Evolutionary conservation across 1,140 invertebrate species (phyloP).

Genomic region (Lerema accius): DNA sequence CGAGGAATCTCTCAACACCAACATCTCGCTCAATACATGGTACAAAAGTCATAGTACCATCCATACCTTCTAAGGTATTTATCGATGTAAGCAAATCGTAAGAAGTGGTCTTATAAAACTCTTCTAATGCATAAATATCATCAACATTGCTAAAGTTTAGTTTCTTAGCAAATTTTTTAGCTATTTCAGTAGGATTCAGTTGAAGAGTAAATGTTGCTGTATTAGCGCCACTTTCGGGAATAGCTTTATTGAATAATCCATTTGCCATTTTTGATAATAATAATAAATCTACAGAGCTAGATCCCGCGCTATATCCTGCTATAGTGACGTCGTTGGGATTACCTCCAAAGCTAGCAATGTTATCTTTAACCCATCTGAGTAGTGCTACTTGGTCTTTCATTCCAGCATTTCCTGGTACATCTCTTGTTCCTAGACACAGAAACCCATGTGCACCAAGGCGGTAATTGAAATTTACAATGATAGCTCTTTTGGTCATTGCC

Average conservation of each 20-base stretch:
- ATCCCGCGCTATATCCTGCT: conserved; percentile 21
- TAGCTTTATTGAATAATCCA: conserved; percentile 18
- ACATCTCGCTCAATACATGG: conserved; percentile 42
- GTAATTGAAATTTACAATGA: conserved; percentile 22
- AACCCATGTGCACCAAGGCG: conserved; percentile 20
- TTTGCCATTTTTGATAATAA: conserved; percentile 8
- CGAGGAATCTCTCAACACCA: conserved; percentile 37
- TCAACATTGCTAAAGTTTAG: conserved; percentile 30
- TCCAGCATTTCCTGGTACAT: conserved; percentile 21
- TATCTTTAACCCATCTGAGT: conserved; percentile 18
- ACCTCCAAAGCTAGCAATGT: conserved; percentile 23
- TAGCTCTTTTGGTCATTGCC: conserved; percentile 5
- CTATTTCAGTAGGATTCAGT: conserved; percentile 40
- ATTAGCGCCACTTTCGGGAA: conserved; percentile 18
- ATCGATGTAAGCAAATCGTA: conserved; percentile 23
- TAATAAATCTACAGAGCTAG: background rate
- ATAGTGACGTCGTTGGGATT: background rate
- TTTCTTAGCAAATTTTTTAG: conserved; percentile 34
- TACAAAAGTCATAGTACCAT: conserved; percentile 35
- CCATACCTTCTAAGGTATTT: conserved; percentile 11
- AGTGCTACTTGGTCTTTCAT: conserved; percentile 24
- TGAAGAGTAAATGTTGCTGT: conserved; percentile 27
- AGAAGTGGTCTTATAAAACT: conserved; percentile 42
- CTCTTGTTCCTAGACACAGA: conserved; percentile 19
- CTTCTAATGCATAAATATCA: conserved; percentile 39